Base-by-base conservation (phyloP, 2,797 vertebrate genomes). In the Melanotaenia maccullochi region DNA sequence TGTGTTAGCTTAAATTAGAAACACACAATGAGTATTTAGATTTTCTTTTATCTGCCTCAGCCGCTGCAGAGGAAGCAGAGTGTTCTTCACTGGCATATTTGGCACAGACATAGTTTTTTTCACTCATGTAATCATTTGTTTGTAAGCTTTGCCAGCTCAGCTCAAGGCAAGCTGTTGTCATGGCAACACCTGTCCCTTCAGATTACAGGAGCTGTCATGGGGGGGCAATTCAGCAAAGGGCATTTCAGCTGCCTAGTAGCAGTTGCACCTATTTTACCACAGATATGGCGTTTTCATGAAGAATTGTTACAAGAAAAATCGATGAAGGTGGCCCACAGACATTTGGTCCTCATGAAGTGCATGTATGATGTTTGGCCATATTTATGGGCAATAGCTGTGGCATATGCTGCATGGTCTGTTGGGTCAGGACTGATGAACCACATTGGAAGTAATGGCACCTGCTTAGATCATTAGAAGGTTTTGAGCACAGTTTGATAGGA, bases 151-250 rank as follows among this genome's bases (percentile, higher is more conserved):
- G 80, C 78, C 83, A 81, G 87, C 81, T 86, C 83, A 73, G 80
- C 74, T 86, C 78, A 79, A 82, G 78, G 83, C 71, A 85, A 87
- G 79, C 82, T 76, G 88, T 92, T 87, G 87, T 86, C 87, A 90
- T 90, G 81, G 85, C 71, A 91, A 92, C 89, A 81, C 85, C 79
- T 91, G 82, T 85, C 87, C 84, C 76, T 84, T 78, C 1, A 72
- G 85, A 87, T 88, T 90, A 87, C 30, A 36, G 76, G 73, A 51
- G 65, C 73, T 78, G 81, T 73, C 82, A 79, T 42, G 40, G 40
- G 40, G 38, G 40, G 40, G 40, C 83, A 83, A 79, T 88, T 86
- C 75, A 73, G 78, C 70, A 70, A 63, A 83, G 77, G 64, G 73
- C 78, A 73, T 85, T 90, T 83, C 71, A 79, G 65, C 67, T 38